Base-by-base conservation (phyloP, 2,888 invertebrate species). In the Papilio demoleus region DNA sequence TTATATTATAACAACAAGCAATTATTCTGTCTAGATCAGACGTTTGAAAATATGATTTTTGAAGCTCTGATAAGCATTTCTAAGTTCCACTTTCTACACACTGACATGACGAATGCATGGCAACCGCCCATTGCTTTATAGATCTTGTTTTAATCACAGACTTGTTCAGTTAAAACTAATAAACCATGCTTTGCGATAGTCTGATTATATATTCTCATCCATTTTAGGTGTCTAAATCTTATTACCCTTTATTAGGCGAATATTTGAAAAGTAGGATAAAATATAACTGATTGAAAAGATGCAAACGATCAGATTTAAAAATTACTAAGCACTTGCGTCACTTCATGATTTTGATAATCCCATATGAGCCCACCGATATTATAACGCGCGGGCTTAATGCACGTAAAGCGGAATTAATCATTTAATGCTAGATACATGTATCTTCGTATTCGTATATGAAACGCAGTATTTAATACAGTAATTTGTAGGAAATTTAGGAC, bases 21-120 rank as follows among this genome's bases (percentile, higher is more conserved):
- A 60, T 19, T 22, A 38, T 38, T 22, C n/a, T n/a, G 40, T 40
- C 38, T 60, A 38, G 17, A 19, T 6, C 11, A 14, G 60, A 40
- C 38, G 24, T 6, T 31, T 45, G 61, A 24, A 40, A 62, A 62
- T 31, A 62, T 62, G 42, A n/a, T 63, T 63, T 63, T 63, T 63
- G 63, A 63, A 63, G 63, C 63, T 63, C 63, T 63, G 34, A 60
- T 66, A 59, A 66, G 50, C 66, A 66, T 27, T 66, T 50, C 27
- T 12, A 60, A 50, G 66, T 66, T 50, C 47, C 66, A 66, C 66
- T 66, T 66, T 66, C 66, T 66, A 50, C 60, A 50, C 60, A 42
- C 60, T 50, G 19, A 47, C 34, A 38, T 59, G 42, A 47, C 17
- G 24, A 9, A 36, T 45, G 65, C 36, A 19, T 24, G 42, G 50